phyloP scores from a whole-genome alignment of 2,113 vertebrate genomes.

The Sclerurus mexicanus region DNA sequence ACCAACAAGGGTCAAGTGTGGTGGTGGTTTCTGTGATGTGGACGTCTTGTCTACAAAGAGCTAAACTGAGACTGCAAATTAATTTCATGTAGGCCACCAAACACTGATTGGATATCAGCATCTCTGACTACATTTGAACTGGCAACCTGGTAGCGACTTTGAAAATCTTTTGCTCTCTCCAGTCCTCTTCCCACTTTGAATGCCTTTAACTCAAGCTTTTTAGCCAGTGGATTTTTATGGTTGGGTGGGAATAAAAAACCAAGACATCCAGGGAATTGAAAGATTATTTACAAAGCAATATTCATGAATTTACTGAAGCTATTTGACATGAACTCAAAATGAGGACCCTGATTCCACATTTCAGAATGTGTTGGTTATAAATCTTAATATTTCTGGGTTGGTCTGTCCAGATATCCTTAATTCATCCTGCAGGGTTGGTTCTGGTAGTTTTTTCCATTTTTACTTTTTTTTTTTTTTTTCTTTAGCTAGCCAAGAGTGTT shows the following conservation, averaged over 20 bases:
- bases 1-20: constrained; percentile 53
- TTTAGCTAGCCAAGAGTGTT: not conserved
- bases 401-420: not conserved
- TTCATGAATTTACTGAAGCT: not conserved
- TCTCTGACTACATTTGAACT: constrained; percentile 30
- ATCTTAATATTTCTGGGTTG: not conserved
- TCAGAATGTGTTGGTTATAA: not conserved
- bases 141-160: constrained; percentile 27
- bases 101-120: not conserved
- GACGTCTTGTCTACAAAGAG: constrained; percentile 14
- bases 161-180: constrained; percentile 39
- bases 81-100: constrained; percentile 32
- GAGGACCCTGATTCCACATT: not conserved
- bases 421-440: not conserved
- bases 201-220: constrained; percentile 57
- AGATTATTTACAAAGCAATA: not conserved
- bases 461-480: not conserved
- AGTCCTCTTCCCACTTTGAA: constrained; percentile 26
- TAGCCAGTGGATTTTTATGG: constrained; percentile 51
- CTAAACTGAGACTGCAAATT: constrained; percentile 6
- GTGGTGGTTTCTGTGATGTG: constrained; percentile 58
- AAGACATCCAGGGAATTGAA: not conserved
- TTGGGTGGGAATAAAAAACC: constrained; percentile 21
- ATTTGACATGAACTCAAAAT: not conserved
- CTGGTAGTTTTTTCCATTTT: not conserved